These are phyloP conservation scores for Dinothrombium tinctorium DNA, from an alignment of 1,140 invertebrate species.

Conservation along the genomic window DNA sequence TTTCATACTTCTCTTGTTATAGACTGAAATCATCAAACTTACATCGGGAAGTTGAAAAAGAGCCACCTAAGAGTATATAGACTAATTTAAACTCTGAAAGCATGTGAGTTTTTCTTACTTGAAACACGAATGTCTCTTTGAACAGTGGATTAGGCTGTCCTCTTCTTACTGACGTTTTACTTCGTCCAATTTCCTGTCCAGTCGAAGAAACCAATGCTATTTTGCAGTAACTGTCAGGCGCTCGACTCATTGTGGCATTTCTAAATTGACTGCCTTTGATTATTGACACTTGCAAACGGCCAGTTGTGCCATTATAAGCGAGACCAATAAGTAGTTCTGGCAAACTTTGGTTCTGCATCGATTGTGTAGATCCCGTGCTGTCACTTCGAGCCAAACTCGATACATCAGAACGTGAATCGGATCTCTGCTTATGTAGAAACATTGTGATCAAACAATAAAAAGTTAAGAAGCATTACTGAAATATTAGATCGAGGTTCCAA, in stretches of 20 bases:
- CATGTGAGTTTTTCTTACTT: slow-evolving; percentile 30
- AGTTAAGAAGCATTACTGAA: too few species aligned
- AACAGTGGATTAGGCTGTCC: slow-evolving; percentile 82
- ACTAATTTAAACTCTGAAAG: slow-evolving; percentile 41
- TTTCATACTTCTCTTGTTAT: slow-evolving; percentile 71
- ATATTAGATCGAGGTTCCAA: slow-evolving; percentile 58
- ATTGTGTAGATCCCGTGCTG: slow-evolving; percentile 73
- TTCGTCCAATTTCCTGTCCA: slow-evolving; percentile 68
- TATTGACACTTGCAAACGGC: slow-evolving; percentile 49
- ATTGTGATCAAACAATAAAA: too few species aligned
- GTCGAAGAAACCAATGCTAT: slow-evolving; percentile 65
- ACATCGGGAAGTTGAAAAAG: slow-evolving; percentile 86
- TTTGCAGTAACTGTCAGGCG: slow-evolving; percentile 69
- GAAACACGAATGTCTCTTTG: slow-evolving; percentile 87
- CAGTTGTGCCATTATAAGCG: slow-evolving; percentile 75
- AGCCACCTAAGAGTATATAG: slow-evolving; percentile 23
- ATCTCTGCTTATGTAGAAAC: slow-evolving; percentile 21
- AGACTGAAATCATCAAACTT: slow-evolving; percentile 74
- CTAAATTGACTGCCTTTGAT: slow-evolving; percentile 55
- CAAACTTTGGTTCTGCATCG: slow-evolving; percentile 62
- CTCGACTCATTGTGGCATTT: slow-evolving; percentile 28
- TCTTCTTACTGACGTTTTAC: slow-evolving; percentile 65
- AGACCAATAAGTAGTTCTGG: slow-evolving; percentile 67
- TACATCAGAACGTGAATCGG: slow-evolving; percentile 24
- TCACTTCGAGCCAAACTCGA: slow-evolving; percentile 64